Evolutionary conservation across 2,113 vertebrate species (phyloP).

Genomic region (Parus major): DNA sequence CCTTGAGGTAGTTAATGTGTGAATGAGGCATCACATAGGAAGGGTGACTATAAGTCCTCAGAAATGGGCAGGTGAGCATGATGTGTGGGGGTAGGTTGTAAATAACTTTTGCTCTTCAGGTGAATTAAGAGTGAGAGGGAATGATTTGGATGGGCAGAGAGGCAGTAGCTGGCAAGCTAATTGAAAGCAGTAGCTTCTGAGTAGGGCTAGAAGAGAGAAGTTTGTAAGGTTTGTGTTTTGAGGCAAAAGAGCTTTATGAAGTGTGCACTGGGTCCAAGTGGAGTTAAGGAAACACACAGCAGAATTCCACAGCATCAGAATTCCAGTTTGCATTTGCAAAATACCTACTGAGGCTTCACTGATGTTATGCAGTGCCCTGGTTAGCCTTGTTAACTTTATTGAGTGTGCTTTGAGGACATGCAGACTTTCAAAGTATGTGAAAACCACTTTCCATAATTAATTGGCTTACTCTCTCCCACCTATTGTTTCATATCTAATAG

Average conservation of each 20-base stretch:
- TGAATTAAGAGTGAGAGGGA: neutral
- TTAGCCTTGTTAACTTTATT: slow-evolving; percentile 42
- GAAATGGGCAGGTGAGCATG: neutral
- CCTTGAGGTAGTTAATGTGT: neutral
- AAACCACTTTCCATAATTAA: slow-evolving; percentile 38
- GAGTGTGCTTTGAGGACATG: slow-evolving; percentile 18
- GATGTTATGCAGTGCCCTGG: neutral
- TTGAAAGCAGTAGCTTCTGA: neutral
- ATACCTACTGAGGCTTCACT: neutral
- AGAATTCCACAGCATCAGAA: neutral
- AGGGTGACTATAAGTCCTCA: neutral
- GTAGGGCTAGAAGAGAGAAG: neutral
- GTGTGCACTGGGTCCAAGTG: slow-evolving; percentile 5
- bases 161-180: neutral
- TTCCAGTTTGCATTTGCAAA: neutral
- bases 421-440: slow-evolving; percentile 7
- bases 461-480: neutral
- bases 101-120: neutral
- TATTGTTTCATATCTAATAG: slow-evolving; percentile 14
- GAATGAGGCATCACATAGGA: neutral
- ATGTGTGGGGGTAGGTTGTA: neutral
- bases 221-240: neutral
- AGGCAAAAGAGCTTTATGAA: slow-evolving; percentile 12
- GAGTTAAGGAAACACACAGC: neutral
- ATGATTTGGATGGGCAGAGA: neutral